A percentile compares a stretch with the other conserved stretches of the same genome.
These are phyloP conservation scores for Corbicula japonica DNA, from an alignment of 2,888 invertebrate genomes.

Conservation along the genomic window DNA sequence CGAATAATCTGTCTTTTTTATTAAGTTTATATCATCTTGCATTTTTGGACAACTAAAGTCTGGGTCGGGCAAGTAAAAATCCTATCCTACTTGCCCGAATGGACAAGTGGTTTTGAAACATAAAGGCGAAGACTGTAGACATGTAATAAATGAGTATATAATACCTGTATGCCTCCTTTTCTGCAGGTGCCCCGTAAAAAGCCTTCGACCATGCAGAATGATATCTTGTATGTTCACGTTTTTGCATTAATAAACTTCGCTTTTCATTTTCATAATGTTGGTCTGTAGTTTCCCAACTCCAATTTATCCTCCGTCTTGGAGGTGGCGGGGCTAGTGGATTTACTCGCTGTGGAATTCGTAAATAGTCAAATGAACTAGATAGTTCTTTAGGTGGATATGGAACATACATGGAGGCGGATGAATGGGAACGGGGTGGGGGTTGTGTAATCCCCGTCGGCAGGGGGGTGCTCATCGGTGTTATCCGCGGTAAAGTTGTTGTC, in stretches of 20 bases:
- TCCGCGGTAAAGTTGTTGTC: slow-evolving; percentile 78
- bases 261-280: slow-evolving; percentile 84
- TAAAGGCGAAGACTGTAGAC: too few relatives aligned
- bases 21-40: too few relatives aligned
- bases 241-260: slow-evolving; percentile 82
- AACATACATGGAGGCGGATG: slow-evolving; percentile 71
- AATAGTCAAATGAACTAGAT: slow-evolving; percentile 76
- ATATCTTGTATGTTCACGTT: slow-evolving; percentile 83
- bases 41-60: too few relatives aligned
- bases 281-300: slow-evolving; percentile 82
- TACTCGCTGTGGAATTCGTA: slow-evolving; percentile 76
- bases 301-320: slow-evolving; percentile 80
- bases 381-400: slow-evolving; percentile 81
- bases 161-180: slow-evolving; percentile 84
- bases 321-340: slow-evolving; percentile 83
- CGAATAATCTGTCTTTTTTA: too few relatives aligned
- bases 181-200: slow-evolving; percentile 84
- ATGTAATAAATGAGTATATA: too few relatives aligned
- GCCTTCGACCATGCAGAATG: slow-evolving; percentile 85
- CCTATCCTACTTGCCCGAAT: too few relatives aligned
- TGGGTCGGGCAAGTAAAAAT: too few relatives aligned
- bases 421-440: slow-evolving; percentile 62
- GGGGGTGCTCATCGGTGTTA: slow-evolving; percentile 75
- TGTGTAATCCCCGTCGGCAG: slow-evolving; percentile 60
- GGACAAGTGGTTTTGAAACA: too few relatives aligned